Base-by-base conservation (phyloP, 2,888 invertebrate genomes). In the Acanthacorydalis orientalis region DNA sequence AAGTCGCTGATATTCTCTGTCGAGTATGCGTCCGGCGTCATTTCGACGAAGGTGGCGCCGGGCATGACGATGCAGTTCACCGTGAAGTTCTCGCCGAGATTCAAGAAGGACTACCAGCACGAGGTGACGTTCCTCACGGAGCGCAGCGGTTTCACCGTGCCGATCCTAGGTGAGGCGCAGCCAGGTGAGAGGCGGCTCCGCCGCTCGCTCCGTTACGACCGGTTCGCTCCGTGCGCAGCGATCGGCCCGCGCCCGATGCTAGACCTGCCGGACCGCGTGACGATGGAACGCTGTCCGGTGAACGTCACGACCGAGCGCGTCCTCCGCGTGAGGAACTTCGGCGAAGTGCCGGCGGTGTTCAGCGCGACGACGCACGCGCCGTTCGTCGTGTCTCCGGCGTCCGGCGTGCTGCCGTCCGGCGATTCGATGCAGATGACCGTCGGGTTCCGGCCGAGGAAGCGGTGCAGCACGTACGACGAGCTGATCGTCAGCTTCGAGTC, bases 21-120 rank as follows among this genome's bases (percentile, higher is more conserved):
- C 23, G 23, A 23, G 6, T 23, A 23, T 23, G 2, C 23, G 23
- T 23, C 23, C 2, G 23, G 23, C 23, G 23, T 23, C 23, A 23
- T 23, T 6, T 4, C 6, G 23, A 23, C 23, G 23, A 23, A 23
- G 6, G 61, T 84, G 16, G 83, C 82, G 6, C 80, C 84, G 12
- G 84, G 85, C 39, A 77, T 84, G 54, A 70, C 75, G 15, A 69
- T 75, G 34, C 64, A 69, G 2, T 76, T 80, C 54, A 68, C 68
- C 7, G 61, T 84, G 7, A 74, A 73, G 42, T 84, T 85, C 60
- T 64, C 59, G 41, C 78, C 83, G 0, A 67, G 70, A 9, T 69
- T 69, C 48, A 60, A 61, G 37, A 67, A 67, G 52, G 79, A 80
- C 58, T 77, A 74, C 51, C 62, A 62, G 16, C 71, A 77, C 52